phyloP scores from a whole-genome alignment of 2,888 invertebrate genomes.

The Protula sp. region DNA sequence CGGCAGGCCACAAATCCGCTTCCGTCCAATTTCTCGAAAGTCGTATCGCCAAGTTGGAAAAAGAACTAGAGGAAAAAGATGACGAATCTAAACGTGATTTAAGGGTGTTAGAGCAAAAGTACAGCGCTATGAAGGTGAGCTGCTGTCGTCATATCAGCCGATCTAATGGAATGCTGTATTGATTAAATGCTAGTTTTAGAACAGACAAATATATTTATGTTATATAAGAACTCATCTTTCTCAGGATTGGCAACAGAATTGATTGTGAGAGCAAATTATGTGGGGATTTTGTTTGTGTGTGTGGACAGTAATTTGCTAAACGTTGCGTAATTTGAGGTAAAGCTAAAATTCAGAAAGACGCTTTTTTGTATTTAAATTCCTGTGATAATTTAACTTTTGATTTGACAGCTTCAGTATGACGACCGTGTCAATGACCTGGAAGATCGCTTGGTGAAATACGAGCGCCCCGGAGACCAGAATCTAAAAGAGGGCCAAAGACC shows the following conservation, averaged over 20 bases:
- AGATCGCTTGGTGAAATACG: conserved; percentile 33
- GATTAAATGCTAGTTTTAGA: too few relatives aligned
- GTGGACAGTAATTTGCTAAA: too few relatives aligned
- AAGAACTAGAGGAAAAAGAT: conserved; percentile 42
- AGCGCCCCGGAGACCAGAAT: conserved; percentile 2
- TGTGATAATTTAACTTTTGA: background rate
- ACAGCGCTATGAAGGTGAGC: conserved; percentile 43
- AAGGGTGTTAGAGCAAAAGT: conserved; percentile 49
- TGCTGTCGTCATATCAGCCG: too few relatives aligned
- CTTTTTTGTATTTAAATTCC: too few relatives aligned
- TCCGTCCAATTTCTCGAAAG: conserved; percentile 40
- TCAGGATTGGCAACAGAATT: too few relatives aligned
- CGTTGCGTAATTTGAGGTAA: too few relatives aligned
- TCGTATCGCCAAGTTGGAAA: conserved; percentile 40
- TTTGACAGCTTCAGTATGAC: conserved; percentile 42
- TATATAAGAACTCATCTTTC: too few relatives aligned
- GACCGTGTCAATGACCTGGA: conserved; percentile 44
- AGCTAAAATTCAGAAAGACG: too few relatives aligned
- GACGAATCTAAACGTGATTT: conserved; percentile 37
- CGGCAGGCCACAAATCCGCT: conserved; percentile 24
- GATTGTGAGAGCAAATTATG: too few relatives aligned
- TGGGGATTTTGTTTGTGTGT: too few relatives aligned
- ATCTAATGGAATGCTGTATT: too few relatives aligned
- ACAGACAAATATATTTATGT: too few relatives aligned
- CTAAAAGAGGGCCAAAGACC: conserved; percentile 31